Evolutionary conservation across 1,140 invertebrate genomes (phyloP).

Genomic region (Marisa cornuarietis): DNA sequence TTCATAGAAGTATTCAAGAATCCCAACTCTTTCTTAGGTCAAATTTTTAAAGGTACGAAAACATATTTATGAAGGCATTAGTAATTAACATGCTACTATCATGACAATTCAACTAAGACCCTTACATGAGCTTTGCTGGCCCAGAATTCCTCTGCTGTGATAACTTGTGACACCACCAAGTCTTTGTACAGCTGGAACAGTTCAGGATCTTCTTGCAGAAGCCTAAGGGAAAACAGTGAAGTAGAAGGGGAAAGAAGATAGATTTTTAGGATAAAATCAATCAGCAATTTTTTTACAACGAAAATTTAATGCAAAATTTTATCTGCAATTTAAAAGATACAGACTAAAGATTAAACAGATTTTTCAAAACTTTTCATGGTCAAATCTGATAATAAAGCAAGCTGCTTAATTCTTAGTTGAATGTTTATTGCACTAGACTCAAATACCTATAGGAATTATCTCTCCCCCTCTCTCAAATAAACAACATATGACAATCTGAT

Average conservation of each 20-base stretch:
- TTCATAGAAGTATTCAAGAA: too few species aligned
- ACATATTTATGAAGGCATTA: conserved; percentile 2
- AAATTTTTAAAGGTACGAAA: not conserved
- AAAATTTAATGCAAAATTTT: not conserved
- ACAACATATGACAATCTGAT: not conserved
- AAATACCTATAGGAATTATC: not conserved
- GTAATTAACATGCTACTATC: too few species aligned
- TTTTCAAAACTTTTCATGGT: not conserved
- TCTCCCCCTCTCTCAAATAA: not conserved
- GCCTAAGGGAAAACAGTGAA: conserved; percentile 33
- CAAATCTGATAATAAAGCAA: not conserved
- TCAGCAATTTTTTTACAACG: not conserved
- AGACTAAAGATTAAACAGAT: not conserved
- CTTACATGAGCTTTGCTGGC: conserved; percentile 69
- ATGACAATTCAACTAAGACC: conserved; percentile 1
- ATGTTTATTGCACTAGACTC: too few species aligned
- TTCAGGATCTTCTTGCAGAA: conserved; percentile 70
- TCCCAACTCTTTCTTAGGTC: too few species aligned
- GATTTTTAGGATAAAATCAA: too few species aligned
- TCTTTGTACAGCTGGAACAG: conserved; percentile 75
- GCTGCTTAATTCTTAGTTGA: too few species aligned
- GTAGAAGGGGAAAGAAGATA: too few species aligned
- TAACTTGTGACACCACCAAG: conserved; percentile 91
- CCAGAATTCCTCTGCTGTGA: conserved; percentile 97
- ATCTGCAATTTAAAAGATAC: not conserved